Evolutionary conservation across 2,113 vertebrate species (phyloP), one percentile per base, ranked within the genome.

Genomic region (Clinocottus analis): DNA sequence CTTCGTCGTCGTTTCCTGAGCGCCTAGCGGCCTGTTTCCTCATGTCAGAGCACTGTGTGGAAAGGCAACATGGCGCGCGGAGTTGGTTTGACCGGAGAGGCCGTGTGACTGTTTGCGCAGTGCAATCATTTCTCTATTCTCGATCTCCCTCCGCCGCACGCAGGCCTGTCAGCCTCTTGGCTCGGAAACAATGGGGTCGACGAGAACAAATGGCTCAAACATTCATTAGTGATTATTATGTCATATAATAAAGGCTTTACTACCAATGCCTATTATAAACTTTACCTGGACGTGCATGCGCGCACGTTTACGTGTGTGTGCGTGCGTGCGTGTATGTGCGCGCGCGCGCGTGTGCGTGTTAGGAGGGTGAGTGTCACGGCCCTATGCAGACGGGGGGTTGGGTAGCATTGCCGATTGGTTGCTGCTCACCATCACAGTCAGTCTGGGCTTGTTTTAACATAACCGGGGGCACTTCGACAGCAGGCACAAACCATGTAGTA

Each of bases 401-500:
- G 92, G 94, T 89, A 89, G 90, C 93, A 51, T 83, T 87, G 90
- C 91, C 85, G 91, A 94, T 94, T 95, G 93, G 92, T 89, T 89
- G 90, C 86, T 89, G 87, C 91, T 91, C 87, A 93, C 90, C 90
- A 91, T 89, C 91, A 86, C 87, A 91, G 88, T 87, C 92, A 84
- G 93, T 79, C 90, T 88, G 88, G 91, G 94, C 91, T 95, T 93
- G 94, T 95, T 94, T 94, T 93, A 95, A 94, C 93, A 93, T 90
- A 93, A 93, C 92, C 93, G 84, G 92, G 94, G 94, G 91, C 93
- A 95, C 91, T 87, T 93, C 93, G 93, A 92, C 91, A 92, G 89
- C 86, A 88, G 83, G 91, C 82, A 90, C 87, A 91, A 90, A 93
- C 60, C 90, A 94, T 94, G 91, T 91, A 93, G 89, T 94, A 86